Evolutionary conservation across 2,113 vertebrate species (phyloP).

Genomic region (Ia io): DNA sequence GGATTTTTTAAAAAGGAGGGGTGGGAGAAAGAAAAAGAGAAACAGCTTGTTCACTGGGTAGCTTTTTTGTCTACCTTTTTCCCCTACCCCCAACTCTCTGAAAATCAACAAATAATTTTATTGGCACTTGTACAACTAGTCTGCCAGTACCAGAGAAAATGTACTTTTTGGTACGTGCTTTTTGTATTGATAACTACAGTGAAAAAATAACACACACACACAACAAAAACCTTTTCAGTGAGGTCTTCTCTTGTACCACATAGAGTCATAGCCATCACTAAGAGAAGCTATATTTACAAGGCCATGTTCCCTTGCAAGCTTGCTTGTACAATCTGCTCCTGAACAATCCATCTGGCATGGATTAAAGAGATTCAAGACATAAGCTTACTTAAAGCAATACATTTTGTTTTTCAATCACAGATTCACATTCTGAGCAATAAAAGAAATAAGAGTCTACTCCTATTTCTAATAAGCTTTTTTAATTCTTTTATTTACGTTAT

Average conservation of each 20-base stretch:
- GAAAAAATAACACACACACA: background rate
- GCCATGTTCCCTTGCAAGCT: constrained; percentile 62
- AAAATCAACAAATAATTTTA: constrained; percentile 39
- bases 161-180: constrained; percentile 31
- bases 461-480: constrained; percentile 39
- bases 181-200: constrained; percentile 44
- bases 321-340: constrained; percentile 70
- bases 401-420: constrained; percentile 31
- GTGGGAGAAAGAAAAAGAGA: constrained; percentile 46
- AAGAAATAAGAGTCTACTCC: constrained; percentile 28
- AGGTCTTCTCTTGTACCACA: constrained; percentile 56
- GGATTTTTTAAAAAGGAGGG: constrained; percentile 44
- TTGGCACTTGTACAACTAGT: constrained; percentile 41
- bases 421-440: constrained; percentile 41
- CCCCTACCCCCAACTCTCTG: background rate
- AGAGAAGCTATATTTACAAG: constrained; percentile 66
- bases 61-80: constrained; percentile 47
- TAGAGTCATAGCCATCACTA: constrained; percentile 43
- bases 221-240: background rate
- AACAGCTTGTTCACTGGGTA: constrained; percentile 64
- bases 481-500: constrained; percentile 42
- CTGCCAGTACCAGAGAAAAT: constrained; percentile 55
- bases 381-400: constrained; percentile 59
- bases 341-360: constrained; percentile 68
- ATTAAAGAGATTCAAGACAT: constrained; percentile 60